Base-by-base conservation (phyloP, 1,140 invertebrate genomes). In the Lucilia sericata region DNA sequence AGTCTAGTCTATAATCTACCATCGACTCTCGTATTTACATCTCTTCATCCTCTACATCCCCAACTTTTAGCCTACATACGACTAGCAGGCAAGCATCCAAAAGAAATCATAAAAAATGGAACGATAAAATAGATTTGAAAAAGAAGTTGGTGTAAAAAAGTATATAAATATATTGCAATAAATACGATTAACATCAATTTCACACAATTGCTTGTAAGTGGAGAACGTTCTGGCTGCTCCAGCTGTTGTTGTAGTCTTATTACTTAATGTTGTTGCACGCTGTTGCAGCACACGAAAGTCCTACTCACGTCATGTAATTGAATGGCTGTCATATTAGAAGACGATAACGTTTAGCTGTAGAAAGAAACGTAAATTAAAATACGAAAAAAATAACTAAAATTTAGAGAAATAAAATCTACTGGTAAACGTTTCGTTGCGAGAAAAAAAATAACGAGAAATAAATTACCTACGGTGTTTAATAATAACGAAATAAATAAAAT, bases 141-240 rank as follows among this genome's bases (percentile, higher is more conserved):
- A 21, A 17, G 17, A 30, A 51, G 47, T 19, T 10, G 76, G 42
- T 3, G n/a, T 25, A 21, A 70, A 70, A 65, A 70, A 70, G n/a
- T 21, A 42, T 42, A 42, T 42, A 42, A 42, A 42, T 49, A 49
- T 49, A 49, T 49, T 80, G 76, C 76, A 80, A 80, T 80, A 80
- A 80, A 80, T 80, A 80, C 76, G 76, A 80, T 80, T 80, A 80
- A 80, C 76, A 80, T 80, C 76, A 80, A 80, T 80, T 80, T 80
- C 76, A 80, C 42, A 49, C 76, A 49, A 80, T 80, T 80, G 76
- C 76, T 80, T 49, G 60, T 49, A 51, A 21, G 9, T n/a, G n/a
- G 42, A 51, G 42, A n/a, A 70, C 21, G 19, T 21, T 70, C n/a
- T 51, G 42, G 42, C 42, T 80, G 36, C 36, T n/a, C 13, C 75